Evolutionary conservation across 2,113 vertebrate genomes (phyloP), one percentile per base, ranked within the genome.

Genomic region (Megaceryle maxima): DNA sequence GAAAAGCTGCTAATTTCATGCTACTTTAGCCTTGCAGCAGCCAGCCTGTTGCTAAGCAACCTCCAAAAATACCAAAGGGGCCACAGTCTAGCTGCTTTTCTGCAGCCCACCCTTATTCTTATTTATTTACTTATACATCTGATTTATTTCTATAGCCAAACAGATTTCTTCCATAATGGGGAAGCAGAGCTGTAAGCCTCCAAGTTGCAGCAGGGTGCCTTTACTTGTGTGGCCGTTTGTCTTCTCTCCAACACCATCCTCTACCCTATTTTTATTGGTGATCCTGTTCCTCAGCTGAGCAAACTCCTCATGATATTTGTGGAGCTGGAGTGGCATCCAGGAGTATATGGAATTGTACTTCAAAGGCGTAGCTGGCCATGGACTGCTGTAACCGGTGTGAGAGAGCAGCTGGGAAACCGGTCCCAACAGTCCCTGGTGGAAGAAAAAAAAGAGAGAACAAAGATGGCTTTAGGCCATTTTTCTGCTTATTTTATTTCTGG

Each of bases 41-140:
- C 74, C 26, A 68, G 73, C 80, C 82, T 53, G 91, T 97, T 97
- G 92, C 95, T 97, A 97, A 97, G 96, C 91, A 96, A 97, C 96
- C 24, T 26, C 92, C 57, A 68, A 91, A 51, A 97, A 87, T 94
- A 92, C 95, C 14, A 66, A 69, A 70, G 78, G 87, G 91, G 33
- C 59, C 83, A 60, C 1, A 66, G 82, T 68, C 90, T 95, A 59
- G 73, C 80, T 94, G 88, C 86, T 76, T 87, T 73, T 56, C 62
- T 90, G 24, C 78, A 95, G 41, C 68, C 31, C 57, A 73, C 21
- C 85, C 39, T 44, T 41, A 8, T 53, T 66, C 64, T 79, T 74
- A 44, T 8, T 89, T 94, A 73, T 80, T 93, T 94, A 87, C 80
- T 48, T 92, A 25, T 68, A 57, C 33, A 24, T 91, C 94, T 86